Evolutionary conservation across 1,140 invertebrate genomes (phyloP).

Genomic region (Drosophila bocki): DNA sequence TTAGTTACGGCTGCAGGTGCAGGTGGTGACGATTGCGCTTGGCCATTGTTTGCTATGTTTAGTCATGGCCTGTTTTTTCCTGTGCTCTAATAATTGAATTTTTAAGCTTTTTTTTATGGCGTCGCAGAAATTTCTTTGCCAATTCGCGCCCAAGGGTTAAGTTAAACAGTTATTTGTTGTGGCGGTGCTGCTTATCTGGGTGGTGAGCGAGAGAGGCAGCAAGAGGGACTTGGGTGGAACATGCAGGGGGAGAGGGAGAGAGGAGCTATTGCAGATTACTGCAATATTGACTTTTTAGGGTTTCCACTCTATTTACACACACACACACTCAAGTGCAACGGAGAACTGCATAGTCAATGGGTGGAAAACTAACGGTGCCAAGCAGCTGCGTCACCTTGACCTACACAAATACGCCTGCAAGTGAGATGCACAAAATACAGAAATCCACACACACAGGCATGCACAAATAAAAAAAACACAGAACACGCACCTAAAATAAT

Average conservation of each 20-base stretch:
- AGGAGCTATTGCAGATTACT: conserved; percentile 6
- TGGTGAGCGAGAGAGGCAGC: conserved; percentile 1
- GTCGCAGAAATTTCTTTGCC: background rate
- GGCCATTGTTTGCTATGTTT: conserved; percentile 1
- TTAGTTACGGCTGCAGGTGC: background rate
- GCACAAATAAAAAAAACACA: conserved; percentile 1
- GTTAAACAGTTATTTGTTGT: conserved; percentile 20
- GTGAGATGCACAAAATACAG: conserved; percentile 16
- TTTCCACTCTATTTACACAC: conserved; percentile 32
- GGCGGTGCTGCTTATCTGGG: conserved; percentile 11
- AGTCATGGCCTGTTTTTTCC: background rate
- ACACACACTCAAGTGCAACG: conserved; percentile 11
- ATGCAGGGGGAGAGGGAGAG: background rate
- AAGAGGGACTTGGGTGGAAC: background rate
- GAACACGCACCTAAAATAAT: conserved; percentile 8
- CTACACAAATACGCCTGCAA: conserved; percentile 40
- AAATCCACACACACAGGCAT: background rate
- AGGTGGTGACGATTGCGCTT: background rate
- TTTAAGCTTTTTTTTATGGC: background rate
- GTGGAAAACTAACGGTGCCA: conserved; percentile 41
- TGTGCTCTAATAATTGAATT: background rate
- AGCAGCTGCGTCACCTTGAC: conserved; percentile 52
- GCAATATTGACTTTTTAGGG: conserved; percentile 52
- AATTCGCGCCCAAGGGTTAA: conserved; percentile 10
- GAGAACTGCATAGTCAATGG: conserved; percentile 37